These are phyloP conservation scores for Hucho hucho DNA, from an alignment of 2,113 vertebrate genomes.

Conservation along the genomic window DNA sequence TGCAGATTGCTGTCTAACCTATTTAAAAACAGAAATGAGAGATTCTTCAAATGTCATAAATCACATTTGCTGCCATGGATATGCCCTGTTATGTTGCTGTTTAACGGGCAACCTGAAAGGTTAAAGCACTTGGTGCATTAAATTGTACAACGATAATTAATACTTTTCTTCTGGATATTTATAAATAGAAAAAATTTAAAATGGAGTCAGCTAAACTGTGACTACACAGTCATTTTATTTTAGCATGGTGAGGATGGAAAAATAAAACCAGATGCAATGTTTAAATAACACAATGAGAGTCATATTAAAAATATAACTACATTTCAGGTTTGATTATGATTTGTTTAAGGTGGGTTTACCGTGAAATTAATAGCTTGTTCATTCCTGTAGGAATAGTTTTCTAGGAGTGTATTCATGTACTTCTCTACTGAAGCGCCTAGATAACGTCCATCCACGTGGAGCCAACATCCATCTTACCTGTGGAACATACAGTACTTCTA, in stretches of 20 bases:
- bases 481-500: not conserved
- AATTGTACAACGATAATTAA: conserved; percentile 99
- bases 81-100: conserved; percentile 97
- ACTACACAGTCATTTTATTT: conserved; percentile 85
- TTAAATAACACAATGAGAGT: conserved; percentile 17
- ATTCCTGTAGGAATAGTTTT: not conserved
- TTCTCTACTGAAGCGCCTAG: not conserved
- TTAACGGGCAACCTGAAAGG: conserved; percentile 99
- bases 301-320: conserved; percentile 9
- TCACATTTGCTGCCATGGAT: conserved; percentile 96
- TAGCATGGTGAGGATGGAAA: conserved; percentile 66
- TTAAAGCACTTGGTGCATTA: conserved; percentile 99
- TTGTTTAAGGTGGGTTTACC: not conserved
- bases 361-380: not conserved
- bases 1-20: conserved; percentile 99
- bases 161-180: conserved; percentile 99
- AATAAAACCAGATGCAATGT: conserved; percentile 35
- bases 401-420: not conserved
- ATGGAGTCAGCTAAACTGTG: conserved; percentile 91
- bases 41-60: conserved; percentile 99
- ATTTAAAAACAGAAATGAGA: conserved; percentile 99
- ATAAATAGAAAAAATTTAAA: conserved; percentile 90
- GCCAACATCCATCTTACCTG: conserved; percentile 23
- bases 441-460: not conserved
- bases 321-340: not conserved